These are phyloP conservation scores for Xanthia icteritia DNA, from an alignment of 2,888 invertebrate genomes.

Conservation along the genomic window DNA sequence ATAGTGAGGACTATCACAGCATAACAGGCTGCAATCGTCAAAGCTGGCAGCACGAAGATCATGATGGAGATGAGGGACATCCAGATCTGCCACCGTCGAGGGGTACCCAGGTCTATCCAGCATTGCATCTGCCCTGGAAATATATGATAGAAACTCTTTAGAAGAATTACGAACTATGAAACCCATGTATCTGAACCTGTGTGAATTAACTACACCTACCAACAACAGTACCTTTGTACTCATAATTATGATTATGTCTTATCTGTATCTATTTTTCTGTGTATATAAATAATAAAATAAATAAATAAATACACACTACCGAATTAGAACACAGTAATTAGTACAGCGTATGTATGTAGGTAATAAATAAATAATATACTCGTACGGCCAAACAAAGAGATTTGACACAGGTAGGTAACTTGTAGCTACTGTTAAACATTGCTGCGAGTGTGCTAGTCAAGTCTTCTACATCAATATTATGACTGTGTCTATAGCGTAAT, in stretches of 20 bases:
- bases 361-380: too few relatives aligned
- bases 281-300: too few relatives aligned
- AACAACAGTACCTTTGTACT: too few relatives aligned
- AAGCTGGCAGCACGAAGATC: slow-evolving; percentile 95
- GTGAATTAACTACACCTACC: too few relatives aligned
- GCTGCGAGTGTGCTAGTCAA: neutral
- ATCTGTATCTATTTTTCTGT: too few relatives aligned
- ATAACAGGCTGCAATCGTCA: slow-evolving; percentile 97
- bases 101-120: slow-evolving; percentile 95
- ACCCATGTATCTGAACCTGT: too few relatives aligned
- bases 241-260: too few relatives aligned
- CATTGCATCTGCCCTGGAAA: slow-evolving; percentile 93
- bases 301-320: too few relatives aligned
- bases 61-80: slow-evolving; percentile 95
- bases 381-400: neutral
- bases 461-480: neutral
- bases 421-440: neutral
- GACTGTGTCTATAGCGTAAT: neutral
- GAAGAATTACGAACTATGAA: neutral
- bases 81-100: slow-evolving; percentile 96
- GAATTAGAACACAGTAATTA: too few relatives aligned
- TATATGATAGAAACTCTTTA: neutral
- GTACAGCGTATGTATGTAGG: too few relatives aligned
- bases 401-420: too few relatives aligned
- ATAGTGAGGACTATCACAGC: slow-evolving; percentile 97